Base-by-base conservation (phyloP, 1,140 invertebrate genomes). In the Cheumatopsyche charites region DNA sequence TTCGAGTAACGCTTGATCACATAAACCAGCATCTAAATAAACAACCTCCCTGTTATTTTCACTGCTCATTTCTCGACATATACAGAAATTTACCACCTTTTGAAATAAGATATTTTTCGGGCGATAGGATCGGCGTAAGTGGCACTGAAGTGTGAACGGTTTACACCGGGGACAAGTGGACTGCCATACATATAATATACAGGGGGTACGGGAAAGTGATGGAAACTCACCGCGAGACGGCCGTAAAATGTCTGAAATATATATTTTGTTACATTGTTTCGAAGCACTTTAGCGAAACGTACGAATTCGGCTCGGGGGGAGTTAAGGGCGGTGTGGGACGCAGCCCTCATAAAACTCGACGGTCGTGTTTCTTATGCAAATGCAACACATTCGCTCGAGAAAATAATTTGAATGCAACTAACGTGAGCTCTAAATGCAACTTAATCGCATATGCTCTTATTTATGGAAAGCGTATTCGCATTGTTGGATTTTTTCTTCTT, bases 191-290 rank as follows among this genome's bases (percentile, higher is more conserved):
- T n/a, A n/a, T n/a, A n/a, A n/a, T n/a, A n/a, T n/a, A n/a, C n/a
- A n/a, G n/a, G n/a, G n/a, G n/a, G n/a, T n/a, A 58, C 55, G 55
- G 17, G 17, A 13, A 13, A 4, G 21, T 58, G 55, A 58, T 58
- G 55, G 55, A 58, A 58, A 58, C 55, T 58, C 55, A 58, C 55
- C 62, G 29, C 62, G 62, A 41, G 62, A 63, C 29, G 41, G 15
- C 62, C 29, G n/a, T 42, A 63, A 63, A 63, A 63, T 17, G 41
- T 63, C 62, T 63, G n/a, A 42, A 42, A 63, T 63, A 41, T 21
- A 23, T 63, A 63, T 63, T 63, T 63, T 42, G 62, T 42, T 63
- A 63, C 62, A 63, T 63, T 63, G 62, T 63, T 63, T 63, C 62
- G 17, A 9, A 63, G 29, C 62, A 43, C 62, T 63, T 63, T 43